Evolutionary conservation across 2,797 vertebrate species (phyloP), one percentile per base, ranked within the genome.

Genomic region (Phalloptychus januarius): DNA sequence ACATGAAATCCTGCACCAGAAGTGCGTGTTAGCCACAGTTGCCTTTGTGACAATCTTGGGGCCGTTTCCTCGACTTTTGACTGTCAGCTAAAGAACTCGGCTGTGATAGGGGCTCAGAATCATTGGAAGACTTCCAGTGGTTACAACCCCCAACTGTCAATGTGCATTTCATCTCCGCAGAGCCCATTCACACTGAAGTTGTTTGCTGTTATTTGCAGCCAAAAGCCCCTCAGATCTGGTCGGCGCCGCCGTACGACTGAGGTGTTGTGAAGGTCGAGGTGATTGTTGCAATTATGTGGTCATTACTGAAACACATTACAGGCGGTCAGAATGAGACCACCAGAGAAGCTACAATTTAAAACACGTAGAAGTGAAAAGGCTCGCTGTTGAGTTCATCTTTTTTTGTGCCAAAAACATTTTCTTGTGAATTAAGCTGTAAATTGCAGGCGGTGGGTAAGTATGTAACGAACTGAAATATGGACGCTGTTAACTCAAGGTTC

Each of bases 111-210:
- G 71, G 65, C 90, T 89, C 82, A 80, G 79, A 90, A 90, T 85
- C 25, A 76, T 86, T 91, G 88, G 88, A 90, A 83, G 86, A 72
- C 84, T 87, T 94, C 89, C 90, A 90, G 92, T 86, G 86, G 89
- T 88, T 87, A 79, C 87, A 89, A 89, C 89, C 79, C 67, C 78
- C 28, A 85, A 82, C 92, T 92, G 93, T 93, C 93, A 90, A 80
- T 87, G 87, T 82, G 83, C 83, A 90, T 94, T 90, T 92, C 83
- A 91, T 93, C 87, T 89, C 52, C 73, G 81, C n/a, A 36, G 80
- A 89, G 86, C 92, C 91, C 83, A 80, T 86, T 76, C 83, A 86
- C 85, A 81, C 80, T 87, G 84, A 91, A 82, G 85, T 73, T 79
- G 86, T 90, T 91, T 87, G 87, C 81, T 87, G 87, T 88, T 91